Conservation (phyloP, 2,797 vertebrate species). For the Fundulus diaphanus region DNA sequence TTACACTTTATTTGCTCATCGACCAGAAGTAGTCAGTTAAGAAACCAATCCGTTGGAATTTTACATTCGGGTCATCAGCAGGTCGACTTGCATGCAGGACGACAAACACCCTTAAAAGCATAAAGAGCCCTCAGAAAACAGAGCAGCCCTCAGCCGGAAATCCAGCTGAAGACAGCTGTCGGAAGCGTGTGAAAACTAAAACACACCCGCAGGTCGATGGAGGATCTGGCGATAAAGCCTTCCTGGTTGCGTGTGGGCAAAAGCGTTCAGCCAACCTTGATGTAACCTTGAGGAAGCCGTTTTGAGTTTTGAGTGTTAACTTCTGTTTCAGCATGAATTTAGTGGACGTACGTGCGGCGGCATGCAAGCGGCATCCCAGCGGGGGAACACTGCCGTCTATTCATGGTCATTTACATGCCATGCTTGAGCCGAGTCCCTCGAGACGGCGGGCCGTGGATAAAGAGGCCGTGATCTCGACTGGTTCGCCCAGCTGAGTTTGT, state of each 20-base stretch:
- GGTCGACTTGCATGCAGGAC: slow-evolving; percentile 33
- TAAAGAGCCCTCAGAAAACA: slow-evolving; percentile 42
- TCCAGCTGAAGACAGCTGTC: slow-evolving; percentile 9
- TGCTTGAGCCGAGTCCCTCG: slow-evolving; percentile 30
- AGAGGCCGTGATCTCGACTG: slow-evolving; percentile 39
- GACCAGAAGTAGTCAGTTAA: neutral
- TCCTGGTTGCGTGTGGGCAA: slow-evolving; percentile 34
- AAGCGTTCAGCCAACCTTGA: slow-evolving; percentile 32
- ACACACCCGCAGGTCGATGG: slow-evolving; percentile 57
- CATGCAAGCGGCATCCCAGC: slow-evolving; percentile 16
- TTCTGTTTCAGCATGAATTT: slow-evolving; percentile 31
- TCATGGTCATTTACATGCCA: slow-evolving; percentile 60
- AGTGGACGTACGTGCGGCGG: slow-evolving; percentile 6
- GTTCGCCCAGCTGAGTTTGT: slow-evolving; percentile 42
- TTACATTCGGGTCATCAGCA: slow-evolving; percentile 30
- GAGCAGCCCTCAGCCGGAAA: slow-evolving; percentile 33
- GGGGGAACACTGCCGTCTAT: slow-evolving; percentile 54
- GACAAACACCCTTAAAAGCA: slow-evolving; percentile 30
- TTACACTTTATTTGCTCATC: neutral
- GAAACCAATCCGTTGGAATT: slow-evolving; percentile 1
- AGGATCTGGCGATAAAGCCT: slow-evolving; percentile 13
- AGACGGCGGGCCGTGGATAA: slow-evolving; percentile 42
- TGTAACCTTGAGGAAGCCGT: slow-evolving; percentile 19
- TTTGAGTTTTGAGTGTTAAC: slow-evolving; percentile 45
- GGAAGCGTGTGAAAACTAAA: slow-evolving; percentile 48